Conservation (phyloP, 2,113 vertebrate genomes). For the Paradoxurus hermaphroditus region DNA sequence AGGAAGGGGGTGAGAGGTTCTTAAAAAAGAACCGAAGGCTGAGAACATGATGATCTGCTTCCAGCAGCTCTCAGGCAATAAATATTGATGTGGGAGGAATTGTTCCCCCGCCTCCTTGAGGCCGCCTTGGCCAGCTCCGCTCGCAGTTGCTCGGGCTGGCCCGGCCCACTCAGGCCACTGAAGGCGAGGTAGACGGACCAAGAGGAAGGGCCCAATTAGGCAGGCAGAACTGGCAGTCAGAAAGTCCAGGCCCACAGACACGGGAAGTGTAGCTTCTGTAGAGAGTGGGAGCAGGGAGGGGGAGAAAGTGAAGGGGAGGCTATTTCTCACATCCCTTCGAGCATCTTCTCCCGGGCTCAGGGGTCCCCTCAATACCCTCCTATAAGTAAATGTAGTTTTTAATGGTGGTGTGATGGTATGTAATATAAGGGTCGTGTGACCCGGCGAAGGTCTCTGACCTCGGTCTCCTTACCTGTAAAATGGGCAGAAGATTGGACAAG, state of each 20-base stretch:
- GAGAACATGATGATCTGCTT: slow-evolving; percentile 69
- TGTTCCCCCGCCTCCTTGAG: neutral
- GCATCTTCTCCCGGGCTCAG: neutral
- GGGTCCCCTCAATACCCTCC: neutral
- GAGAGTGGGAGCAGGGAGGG: neutral
- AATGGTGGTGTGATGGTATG: neutral
- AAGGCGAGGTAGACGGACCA: neutral
- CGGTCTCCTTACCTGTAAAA: neutral
- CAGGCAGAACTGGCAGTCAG: neutral
- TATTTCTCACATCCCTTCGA: neutral
- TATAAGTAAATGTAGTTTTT: neutral
- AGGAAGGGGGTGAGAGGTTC: slow-evolving; percentile 44
- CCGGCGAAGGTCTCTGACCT: neutral
- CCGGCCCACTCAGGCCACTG: neutral
- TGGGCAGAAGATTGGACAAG: neutral
- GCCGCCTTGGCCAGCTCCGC: neutral
- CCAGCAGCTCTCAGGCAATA: slow-evolving; percentile 55
- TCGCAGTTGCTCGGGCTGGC: neutral
- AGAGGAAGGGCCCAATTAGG: neutral
- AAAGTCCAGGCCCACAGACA: neutral
- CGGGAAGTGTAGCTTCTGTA: neutral
- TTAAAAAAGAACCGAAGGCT: slow-evolving; percentile 63
- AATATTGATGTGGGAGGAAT: slow-evolving; percentile 68
- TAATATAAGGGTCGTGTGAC: neutral
- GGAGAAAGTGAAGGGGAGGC: neutral